phyloP scores from a whole-genome alignment of 1,140 invertebrate genomes.

The Hetaerina americana region DNA sequence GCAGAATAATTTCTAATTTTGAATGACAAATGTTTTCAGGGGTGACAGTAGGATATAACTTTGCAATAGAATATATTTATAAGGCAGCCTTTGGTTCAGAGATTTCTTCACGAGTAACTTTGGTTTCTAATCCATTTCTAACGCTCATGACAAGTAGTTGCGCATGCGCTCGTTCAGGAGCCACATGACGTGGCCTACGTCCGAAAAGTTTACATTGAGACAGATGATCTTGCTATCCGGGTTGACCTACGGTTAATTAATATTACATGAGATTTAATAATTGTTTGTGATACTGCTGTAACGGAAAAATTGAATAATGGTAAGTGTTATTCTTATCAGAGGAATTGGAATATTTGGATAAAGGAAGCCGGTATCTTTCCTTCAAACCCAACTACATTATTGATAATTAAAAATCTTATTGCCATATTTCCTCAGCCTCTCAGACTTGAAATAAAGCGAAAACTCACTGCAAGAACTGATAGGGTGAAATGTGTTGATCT shows the following conservation, averaged over 20 bases:
- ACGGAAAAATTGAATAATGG: too few relatives aligned
- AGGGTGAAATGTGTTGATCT: constrained; percentile 96
- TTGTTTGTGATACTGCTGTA: too few relatives aligned
- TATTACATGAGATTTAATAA: too few relatives aligned
- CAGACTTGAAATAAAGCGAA: constrained; percentile 93
- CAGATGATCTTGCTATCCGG: too few relatives aligned
- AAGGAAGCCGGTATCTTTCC: too few relatives aligned
- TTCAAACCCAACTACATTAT: too few relatives aligned
- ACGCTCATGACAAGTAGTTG: too few relatives aligned
- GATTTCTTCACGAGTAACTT: background rate
- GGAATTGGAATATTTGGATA: too few relatives aligned
- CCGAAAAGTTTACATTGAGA: background rate
- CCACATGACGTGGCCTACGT: background rate
- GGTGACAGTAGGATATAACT: background rate
- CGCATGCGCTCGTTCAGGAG: background rate
- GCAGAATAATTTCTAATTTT: background rate
- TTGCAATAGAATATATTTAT: background rate
- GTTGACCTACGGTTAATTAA: too few relatives aligned
- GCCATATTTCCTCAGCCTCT: constrained; percentile 71
- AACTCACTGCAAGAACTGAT: constrained; percentile 91
- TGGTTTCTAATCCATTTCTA: background rate
- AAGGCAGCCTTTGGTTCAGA: background rate
- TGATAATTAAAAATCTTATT: too few relatives aligned
- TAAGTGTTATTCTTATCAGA: too few relatives aligned
- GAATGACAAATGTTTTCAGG: background rate